These are phyloP conservation scores for Monopterus albus DNA, from an alignment of 2,113 vertebrate genomes.

Conservation along the genomic window DNA sequence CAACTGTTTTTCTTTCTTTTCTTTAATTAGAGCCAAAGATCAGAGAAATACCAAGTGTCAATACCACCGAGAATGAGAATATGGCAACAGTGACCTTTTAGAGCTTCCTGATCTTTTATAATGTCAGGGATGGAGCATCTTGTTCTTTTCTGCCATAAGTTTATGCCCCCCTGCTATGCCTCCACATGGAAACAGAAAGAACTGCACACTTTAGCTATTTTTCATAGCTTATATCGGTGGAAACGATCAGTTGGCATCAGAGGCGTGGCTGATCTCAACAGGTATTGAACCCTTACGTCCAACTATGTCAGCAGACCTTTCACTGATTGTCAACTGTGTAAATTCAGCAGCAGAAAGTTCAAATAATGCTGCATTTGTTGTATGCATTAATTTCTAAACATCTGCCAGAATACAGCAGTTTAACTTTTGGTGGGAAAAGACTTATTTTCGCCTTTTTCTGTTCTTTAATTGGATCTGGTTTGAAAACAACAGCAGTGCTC, in stretches of 20 bases:
- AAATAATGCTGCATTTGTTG: slow-evolving; percentile 7
- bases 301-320: slow-evolving; percentile 32
- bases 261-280: slow-evolving; percentile 48
- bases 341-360: slow-evolving; percentile 9
- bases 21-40: slow-evolving; percentile 85
- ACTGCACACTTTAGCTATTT: slow-evolving; percentile 44
- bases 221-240: slow-evolving; percentile 29
- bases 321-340: slow-evolving; percentile 27
- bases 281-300: slow-evolving; percentile 41
- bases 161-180: slow-evolving; percentile 58
- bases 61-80: slow-evolving; percentile 77
- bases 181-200: slow-evolving; percentile 66
- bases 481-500: slow-evolving; percentile 24
- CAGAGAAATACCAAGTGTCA: slow-evolving; percentile 86
- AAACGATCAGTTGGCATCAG: slow-evolving; percentile 25
- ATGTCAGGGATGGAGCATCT: slow-evolving; percentile 79
- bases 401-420: background rate
- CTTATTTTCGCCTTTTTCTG: slow-evolving; percentile 19
- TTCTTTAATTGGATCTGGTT: slow-evolving; percentile 39
- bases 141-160: slow-evolving; percentile 64
- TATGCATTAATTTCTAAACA: background rate
- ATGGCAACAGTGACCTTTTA: slow-evolving; percentile 82
- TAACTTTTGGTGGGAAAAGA: background rate
- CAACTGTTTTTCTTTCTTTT: slow-evolving; percentile 79
- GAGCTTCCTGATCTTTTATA: slow-evolving; percentile 82